Evolutionary conservation across 1,140 invertebrate species (phyloP), one percentile per base, ranked within the genome.

Genomic region (Anoplophora glabripennis): DNA sequence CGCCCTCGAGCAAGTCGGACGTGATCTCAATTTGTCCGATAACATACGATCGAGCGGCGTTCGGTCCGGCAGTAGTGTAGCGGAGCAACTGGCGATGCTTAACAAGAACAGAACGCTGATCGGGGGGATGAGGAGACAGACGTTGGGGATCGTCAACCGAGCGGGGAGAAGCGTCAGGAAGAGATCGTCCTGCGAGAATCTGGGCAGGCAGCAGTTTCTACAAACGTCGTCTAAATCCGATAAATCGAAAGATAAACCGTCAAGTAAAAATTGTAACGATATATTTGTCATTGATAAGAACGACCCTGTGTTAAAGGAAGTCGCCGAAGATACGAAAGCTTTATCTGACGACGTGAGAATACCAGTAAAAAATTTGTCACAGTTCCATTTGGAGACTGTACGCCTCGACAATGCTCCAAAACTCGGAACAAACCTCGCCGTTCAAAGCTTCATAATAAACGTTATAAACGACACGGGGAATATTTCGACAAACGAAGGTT

Each of bases 271-370:
- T 5, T 28, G 3, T 5, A 28, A 28, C 2, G 21, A 28, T 2
- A 28, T 28, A 46, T 49, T 49, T 17, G 7, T 49, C 9, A 36
- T 49, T 4, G 47, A 49, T 34, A 49, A 49, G 17, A 49, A 36
- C 28, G 28, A 49, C 15, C 47, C 47, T 7, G 1, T 18, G 3
- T 18, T 46, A n/a, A 14, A 18, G 18, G 44, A 17, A 17, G 17
- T 46, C 1, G 17, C 28, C 8, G 44, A 46, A 28, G 44, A 46
- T 7, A 17, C 8, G 18, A 18, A 28, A 14, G 15, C 12, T 17
- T 42, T 4, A 9, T 42, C 28, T 46, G 18, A 46, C 17, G 1
- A 14, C 17, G 10, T 5, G 17, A 15, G 11, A 40, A 46, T 17
- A 18, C 18, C 44, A 46, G 11, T 46, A 15, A 18, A 46, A 46